These are phyloP conservation scores for Tryphoninae sp. DNA, from an alignment of 2,888 invertebrate genomes.

Conservation along the genomic window DNA sequence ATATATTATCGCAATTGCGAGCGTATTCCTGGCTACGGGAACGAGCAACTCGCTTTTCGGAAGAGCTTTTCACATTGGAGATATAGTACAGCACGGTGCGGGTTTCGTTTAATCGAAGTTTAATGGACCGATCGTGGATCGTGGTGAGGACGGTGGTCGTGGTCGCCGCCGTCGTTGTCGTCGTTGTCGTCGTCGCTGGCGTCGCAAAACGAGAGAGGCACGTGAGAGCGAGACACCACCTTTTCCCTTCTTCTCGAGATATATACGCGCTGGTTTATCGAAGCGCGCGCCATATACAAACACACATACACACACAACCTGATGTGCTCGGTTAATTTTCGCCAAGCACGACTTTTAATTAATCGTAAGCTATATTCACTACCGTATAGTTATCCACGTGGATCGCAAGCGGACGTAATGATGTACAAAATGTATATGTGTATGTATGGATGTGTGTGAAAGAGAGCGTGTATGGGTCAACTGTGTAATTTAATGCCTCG, in stretches of 20 bases:
- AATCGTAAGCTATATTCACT: slow-evolving; percentile 58
- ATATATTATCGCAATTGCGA: slow-evolving; percentile 13
- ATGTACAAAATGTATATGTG: slow-evolving; percentile 11
- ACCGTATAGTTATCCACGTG: slow-evolving; percentile 46
- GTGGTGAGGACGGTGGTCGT: slow-evolving; percentile 37
- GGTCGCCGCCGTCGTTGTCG: slow-evolving; percentile 14
- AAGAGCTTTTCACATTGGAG: neutral
- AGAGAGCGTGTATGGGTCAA: slow-evolving; percentile 31
- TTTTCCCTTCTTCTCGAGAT: slow-evolving; percentile 32
- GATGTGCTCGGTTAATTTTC: slow-evolving; percentile 57
- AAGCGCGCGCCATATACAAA: slow-evolving; percentile 18
- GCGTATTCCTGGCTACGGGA: slow-evolving; percentile 1
- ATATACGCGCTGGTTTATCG: slow-evolving; percentile 43
- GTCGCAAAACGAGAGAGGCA: slow-evolving; percentile 15
- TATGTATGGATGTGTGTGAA: neutral
- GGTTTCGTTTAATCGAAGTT: slow-evolving; percentile 59
- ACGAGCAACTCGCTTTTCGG: slow-evolving; percentile 30
- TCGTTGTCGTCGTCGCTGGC: slow-evolving; percentile 7
- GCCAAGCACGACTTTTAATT: slow-evolving; percentile 62
- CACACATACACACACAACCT: neutral
- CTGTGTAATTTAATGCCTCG: slow-evolving; percentile 59
- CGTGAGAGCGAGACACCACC: slow-evolving; percentile 28
- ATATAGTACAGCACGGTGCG: slow-evolving; percentile 1
- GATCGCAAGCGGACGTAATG: slow-evolving; percentile 28
- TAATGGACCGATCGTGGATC: slow-evolving; percentile 61